Percentiles rank a stretch among this genome's conserved stretches.
Evolutionary conservation across 2,113 vertebrate species (phyloP).

Genomic region (Genyomyrus donnyi): DNA sequence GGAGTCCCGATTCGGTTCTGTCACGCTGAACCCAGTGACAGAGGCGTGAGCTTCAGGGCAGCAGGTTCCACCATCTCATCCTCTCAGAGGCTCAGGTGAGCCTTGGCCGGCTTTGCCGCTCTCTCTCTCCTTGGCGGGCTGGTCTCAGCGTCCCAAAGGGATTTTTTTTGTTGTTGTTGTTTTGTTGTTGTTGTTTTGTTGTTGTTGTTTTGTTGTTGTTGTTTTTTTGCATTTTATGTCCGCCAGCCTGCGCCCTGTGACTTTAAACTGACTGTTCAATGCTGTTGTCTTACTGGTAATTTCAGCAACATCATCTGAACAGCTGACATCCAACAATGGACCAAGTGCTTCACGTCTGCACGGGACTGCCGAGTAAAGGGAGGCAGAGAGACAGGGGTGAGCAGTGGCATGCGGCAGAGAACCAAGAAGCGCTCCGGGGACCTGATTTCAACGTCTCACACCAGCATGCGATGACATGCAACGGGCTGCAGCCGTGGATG

Average conservation of each 20-base stretch:
- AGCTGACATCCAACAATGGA: not conserved
- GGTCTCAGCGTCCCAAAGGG: not conserved
- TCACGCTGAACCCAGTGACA: slow-evolving; percentile 25
- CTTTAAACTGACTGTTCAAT: not conserved
- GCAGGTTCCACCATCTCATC: not conserved
- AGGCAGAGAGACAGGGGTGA: not conserved
- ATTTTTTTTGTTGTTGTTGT: not conserved
- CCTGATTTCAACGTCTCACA: not conserved
- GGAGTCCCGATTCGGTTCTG: not conserved
- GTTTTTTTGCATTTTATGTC: not conserved
- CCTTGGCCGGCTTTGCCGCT: slow-evolving; percentile 42
- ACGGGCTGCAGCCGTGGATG: not conserved
- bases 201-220: too few relatives aligned
- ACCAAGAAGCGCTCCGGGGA: not conserved
- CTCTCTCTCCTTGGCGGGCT: not conserved
- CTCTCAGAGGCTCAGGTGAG: slow-evolving; percentile 49
- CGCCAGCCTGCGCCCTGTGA: not conserved
- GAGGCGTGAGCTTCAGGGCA: not conserved
- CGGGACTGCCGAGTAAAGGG: not conserved
- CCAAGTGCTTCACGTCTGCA: not conserved
- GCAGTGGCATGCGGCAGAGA: not conserved
- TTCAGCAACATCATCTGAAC: not conserved
- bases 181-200: not conserved
- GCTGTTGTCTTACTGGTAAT: not conserved
- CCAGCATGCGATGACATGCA: not conserved